Evolutionary conservation across 2,113 vertebrate genomes (phyloP).

Genomic region (Oncorhynchus clarkii): DNA sequence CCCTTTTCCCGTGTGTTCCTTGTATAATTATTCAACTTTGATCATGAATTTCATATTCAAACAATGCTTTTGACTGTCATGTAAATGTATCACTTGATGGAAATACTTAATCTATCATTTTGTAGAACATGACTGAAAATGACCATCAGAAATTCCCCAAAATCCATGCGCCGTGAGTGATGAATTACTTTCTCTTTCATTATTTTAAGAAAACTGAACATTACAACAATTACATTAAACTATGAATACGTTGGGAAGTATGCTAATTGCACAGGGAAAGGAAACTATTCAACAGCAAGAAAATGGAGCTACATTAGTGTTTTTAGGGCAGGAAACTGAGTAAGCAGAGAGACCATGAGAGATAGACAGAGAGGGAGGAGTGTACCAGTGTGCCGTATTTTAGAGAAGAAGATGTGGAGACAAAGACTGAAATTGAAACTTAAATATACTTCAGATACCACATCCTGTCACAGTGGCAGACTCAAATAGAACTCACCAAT

Average conservation of each 20-base stretch:
- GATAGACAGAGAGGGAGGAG: neutral
- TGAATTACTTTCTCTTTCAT: neutral
- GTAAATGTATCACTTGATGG: too few relatives aligned
- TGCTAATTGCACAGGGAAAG: neutral
- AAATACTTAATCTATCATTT: constrained; percentile 33
- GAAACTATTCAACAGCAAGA: neutral
- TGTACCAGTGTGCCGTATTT: neutral
- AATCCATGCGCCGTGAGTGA: constrained; percentile 88
- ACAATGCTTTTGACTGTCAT: too few relatives aligned
- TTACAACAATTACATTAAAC: neutral
- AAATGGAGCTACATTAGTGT: neutral
- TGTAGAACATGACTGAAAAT: constrained; percentile 88
- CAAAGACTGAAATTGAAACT: constrained; percentile 12
- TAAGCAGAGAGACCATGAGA: neutral
- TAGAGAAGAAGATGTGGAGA: neutral
- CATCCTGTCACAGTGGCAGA: constrained; percentile 39
- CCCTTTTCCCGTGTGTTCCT: neutral
- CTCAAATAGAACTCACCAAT: constrained; percentile 18
- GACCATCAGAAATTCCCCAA: constrained; percentile 94
- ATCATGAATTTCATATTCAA: too few relatives aligned
- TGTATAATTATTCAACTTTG: neutral
- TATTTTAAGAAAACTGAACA: neutral
- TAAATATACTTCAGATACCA: constrained; percentile 20
- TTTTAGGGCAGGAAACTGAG: neutral
- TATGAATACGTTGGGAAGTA: neutral